Evolutionary conservation across 2,888 invertebrate species (phyloP), one percentile per base, ranked within the genome.

Genomic region (Pogonocherus hispidulus): DNA sequence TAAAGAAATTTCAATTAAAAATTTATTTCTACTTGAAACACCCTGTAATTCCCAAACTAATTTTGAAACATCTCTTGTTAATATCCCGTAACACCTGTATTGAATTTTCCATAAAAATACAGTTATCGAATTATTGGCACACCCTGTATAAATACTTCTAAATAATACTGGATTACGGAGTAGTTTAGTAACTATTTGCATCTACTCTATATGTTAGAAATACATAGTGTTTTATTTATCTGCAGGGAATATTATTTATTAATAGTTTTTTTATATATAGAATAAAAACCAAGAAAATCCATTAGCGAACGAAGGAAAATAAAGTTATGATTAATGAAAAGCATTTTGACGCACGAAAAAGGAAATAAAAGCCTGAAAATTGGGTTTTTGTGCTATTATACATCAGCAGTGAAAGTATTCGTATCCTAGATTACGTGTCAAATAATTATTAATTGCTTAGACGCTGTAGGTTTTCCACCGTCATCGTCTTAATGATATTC

Each of bases 321-420:
- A 54, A 54, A 35, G 32, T 54, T 54, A 54, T 54, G 54, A 54
- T 54, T 54, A 35, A 54, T 54, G 54, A 35, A 32, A n/a, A 32
- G 35, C 18, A 22, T 35, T 4, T 19, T 22, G 27, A 22, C 9
- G 52, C 27, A 27, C n/a, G 23, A 54, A 18, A 54, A 54, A 54
- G 9, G 32, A 9, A 54, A 54, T 54, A 35, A 54, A 54, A 32
- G 35, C 16, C 32, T n/a, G 18, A 19, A 35, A 54, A 54, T 35
- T 32, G 14, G 35, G 54, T 27, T 41, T 41, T 41, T 41, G 41
- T 8, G 27, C 27, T 27, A 27, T 41, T 16, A 32, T 32, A 32
- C 32, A 32, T n/a, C 32, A 32, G 41, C 41, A 41, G 14, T 9
- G 41, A 41, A 14, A 41, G 41, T 41, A 14, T 41, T 41, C 41